Conservation (phyloP, 2,888 invertebrate species). For the Antheraea assamensis region DNA sequence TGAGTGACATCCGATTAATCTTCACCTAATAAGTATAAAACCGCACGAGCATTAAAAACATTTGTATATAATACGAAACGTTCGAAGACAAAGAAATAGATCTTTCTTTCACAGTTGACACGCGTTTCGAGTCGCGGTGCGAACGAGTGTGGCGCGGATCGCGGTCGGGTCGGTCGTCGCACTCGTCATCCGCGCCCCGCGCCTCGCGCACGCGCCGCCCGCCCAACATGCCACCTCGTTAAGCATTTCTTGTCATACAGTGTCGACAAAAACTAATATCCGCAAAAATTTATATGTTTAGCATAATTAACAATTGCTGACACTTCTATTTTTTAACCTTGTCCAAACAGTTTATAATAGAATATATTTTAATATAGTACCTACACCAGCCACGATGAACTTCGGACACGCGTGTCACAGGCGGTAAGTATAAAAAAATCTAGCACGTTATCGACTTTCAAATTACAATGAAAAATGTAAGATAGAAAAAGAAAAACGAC, state of each 20-base stretch:
- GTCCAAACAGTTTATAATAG: neutral
- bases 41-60: constrained; percentile 63
- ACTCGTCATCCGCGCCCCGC: constrained; percentile 49
- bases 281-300: neutral
- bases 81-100: constrained; percentile 63
- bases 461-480: too few relatives aligned
- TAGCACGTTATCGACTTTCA: too few relatives aligned
- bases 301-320: too few relatives aligned
- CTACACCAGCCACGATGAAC: neutral
- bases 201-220: constrained; percentile 68
- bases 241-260: constrained; percentile 60
- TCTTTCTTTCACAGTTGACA: constrained; percentile 30
- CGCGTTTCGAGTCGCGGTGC: constrained; percentile 58
- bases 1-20: constrained; percentile 48
- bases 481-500: too few relatives aligned
- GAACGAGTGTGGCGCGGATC: constrained; percentile 67
- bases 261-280: neutral
- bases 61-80: constrained; percentile 47
- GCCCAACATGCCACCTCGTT: constrained; percentile 61
- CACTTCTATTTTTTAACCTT: neutral
- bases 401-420: too few relatives aligned
- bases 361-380: neutral
- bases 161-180: constrained; percentile 32
- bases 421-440: too few relatives aligned
- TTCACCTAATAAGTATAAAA: constrained; percentile 40